Evolutionary conservation across 2,888 invertebrate species (phyloP).

Genomic region (Hypolimnas misippus): DNA sequence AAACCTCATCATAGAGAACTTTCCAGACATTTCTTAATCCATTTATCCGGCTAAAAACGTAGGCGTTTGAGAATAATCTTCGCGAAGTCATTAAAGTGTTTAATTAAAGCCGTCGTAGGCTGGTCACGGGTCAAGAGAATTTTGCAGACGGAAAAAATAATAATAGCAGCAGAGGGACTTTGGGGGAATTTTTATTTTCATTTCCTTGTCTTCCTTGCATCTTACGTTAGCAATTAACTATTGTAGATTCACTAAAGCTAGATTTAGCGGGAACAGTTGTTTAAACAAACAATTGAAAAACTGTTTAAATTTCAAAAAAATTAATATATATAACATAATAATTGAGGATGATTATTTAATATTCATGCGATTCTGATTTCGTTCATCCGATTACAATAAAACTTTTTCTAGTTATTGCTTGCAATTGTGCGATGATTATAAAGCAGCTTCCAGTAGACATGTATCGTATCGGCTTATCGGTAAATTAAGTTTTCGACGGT

Average conservation of each 20-base stretch:
- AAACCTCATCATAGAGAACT: slow-evolving; percentile 53
- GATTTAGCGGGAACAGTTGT: no score
- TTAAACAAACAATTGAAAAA: no score
- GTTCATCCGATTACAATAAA: no score
- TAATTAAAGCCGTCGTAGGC: slow-evolving; percentile 67
- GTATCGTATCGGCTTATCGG: no score
- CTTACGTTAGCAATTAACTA: background rate
- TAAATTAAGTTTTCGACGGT: no score
- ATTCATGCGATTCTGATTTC: no score
- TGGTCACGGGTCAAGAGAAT: slow-evolving; percentile 52
- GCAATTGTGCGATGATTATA: no score
- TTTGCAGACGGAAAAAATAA: slow-evolving; percentile 52
- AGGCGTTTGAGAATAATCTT: slow-evolving; percentile 61
- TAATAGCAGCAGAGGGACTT: slow-evolving; percentile 46
- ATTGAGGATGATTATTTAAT: no score
- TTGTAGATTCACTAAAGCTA: background rate
- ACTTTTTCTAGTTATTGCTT: no score
- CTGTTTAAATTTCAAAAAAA: no score
- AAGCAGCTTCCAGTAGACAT: no score
- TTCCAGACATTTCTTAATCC: slow-evolving; percentile 69
- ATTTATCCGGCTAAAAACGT: slow-evolving; percentile 56
- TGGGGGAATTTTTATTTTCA: slow-evolving; percentile 24
- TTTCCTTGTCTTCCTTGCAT: slow-evolving; percentile 3
- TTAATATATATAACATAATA: no score
- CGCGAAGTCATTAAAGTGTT: slow-evolving; percentile 72